These are phyloP conservation scores for Zhuqinia jingwanae DNA, from an alignment of 2,888 invertebrate genomes.

Conservation along the genomic window DNA sequence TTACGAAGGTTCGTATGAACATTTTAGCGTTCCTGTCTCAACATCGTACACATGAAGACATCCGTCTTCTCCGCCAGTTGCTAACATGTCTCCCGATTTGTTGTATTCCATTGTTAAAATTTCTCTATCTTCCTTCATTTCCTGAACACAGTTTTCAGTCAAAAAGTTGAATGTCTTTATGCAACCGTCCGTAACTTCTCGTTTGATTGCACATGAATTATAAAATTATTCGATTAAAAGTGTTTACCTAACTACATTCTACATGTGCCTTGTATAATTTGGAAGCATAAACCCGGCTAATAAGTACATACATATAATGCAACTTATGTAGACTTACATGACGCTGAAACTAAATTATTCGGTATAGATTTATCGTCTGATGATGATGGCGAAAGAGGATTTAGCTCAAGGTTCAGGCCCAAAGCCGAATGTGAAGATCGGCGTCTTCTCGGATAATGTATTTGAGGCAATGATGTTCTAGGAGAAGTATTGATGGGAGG, in stretches of 20 bases:
- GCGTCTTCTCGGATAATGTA: neutral
- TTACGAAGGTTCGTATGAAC: conserved; percentile 72
- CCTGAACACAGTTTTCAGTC: conserved; percentile 85
- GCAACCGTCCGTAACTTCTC: conserved; percentile 85
- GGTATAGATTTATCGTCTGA: conserved; percentile 18
- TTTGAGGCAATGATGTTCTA: neutral
- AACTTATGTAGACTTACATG: conserved; percentile 59
- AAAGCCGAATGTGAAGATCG: conserved; percentile 51
- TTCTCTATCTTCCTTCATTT: conserved; percentile 85
- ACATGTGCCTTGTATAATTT: too few species aligned
- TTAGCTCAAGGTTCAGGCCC: conserved; percentile 12
- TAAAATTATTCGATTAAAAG: too few species aligned
- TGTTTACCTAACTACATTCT: too few species aligned
- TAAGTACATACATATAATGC: too few species aligned
- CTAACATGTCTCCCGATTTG: conserved; percentile 83
- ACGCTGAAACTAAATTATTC: conserved; percentile 68
- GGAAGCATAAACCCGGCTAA: neutral
- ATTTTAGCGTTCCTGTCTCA: conserved; percentile 82
- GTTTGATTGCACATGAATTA: too few species aligned
- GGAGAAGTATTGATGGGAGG: conserved; percentile 28
- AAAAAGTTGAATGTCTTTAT: conserved; percentile 87
- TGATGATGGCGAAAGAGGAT: neutral
- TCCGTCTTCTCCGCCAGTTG: conserved; percentile 86
- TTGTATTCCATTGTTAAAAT: conserved; percentile 85
- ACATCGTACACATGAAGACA: conserved; percentile 86